These are phyloP conservation scores for Muntiacus muntjak DNA, from an alignment of 2,113 vertebrate genomes.

Conservation along the genomic window DNA sequence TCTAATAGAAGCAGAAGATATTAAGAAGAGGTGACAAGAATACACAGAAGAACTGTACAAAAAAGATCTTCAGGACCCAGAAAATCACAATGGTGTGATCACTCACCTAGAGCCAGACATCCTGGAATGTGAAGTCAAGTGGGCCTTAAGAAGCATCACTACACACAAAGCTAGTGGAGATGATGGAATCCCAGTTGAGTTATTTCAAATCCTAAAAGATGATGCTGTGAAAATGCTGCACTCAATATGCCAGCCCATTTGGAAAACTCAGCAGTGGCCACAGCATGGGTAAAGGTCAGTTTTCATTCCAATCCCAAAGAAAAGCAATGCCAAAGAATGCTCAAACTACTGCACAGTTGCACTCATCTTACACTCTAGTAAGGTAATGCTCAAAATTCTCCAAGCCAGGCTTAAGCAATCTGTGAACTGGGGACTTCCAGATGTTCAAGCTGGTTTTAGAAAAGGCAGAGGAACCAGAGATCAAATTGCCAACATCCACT, in stretches of 20 bases:
- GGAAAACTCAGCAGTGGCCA: background rate
- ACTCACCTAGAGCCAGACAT: background rate
- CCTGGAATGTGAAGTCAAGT: background rate
- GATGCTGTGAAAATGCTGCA: background rate
- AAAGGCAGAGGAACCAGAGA: background rate
- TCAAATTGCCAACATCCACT: background rate
- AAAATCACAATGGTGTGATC: background rate
- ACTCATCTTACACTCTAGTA: background rate
- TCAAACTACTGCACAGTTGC: background rate
- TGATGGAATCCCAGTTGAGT: background rate
- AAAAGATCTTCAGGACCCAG: background rate
- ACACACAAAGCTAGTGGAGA: background rate
- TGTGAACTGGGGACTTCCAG: background rate
- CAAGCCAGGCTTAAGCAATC: background rate
- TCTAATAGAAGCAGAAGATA: background rate
- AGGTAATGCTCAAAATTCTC: background rate
- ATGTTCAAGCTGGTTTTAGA: background rate
- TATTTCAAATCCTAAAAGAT: background rate
- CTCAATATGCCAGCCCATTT: background rate
- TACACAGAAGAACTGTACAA: background rate
- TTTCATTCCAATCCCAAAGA: background rate
- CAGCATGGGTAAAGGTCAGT: background rate
- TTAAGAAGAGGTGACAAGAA: background rate
- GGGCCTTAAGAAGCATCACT: background rate
- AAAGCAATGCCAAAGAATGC: background rate